Base-by-base conservation (phyloP, 2,888 invertebrate genomes). In the Euzophera pinguis region DNA sequence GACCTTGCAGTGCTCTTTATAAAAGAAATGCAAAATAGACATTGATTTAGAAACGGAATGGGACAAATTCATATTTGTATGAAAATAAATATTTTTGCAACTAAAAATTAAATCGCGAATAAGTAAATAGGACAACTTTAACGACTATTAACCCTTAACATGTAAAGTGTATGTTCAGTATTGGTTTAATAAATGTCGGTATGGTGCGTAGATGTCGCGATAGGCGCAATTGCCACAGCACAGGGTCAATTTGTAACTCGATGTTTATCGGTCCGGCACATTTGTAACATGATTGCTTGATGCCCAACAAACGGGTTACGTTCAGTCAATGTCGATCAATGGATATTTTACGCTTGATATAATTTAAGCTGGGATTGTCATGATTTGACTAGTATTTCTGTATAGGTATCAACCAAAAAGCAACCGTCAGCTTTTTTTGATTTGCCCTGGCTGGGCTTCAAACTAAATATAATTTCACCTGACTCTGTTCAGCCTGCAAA, bases 161-260 rank as follows among this genome's bases (percentile, higher is more conserved):
- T 57, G 55, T 48, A 55, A 55, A 58, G 61, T 60, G 52, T 53
- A 63, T 32, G 16, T 41, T 45, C 32, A 10, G 32, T 32, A 50
- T 39, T 14, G 71, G 76, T 81, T 82, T 77, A 78, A 81, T 81
- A 78, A 78, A 80, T 78, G 79, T 78, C 78, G 75, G 74, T 78
- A 75, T 66, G 66, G 67, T 59, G 65, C 63, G 71, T 75, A 72
- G 78, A 81, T 80, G 70, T 71, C 64, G 68, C 72, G 78, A 79
- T 81, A 81, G 71, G 69, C 62, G 57, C 59, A 63, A 57, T 56
- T 59, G 59, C 54, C 58, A 56, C 58, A 63, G 62, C 57, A 55
- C 58, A 43, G 71, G 78, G 82, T 83, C 84, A 85, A 85, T 85
- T 85, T 84, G 84, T 81, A 73, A 77, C 78, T 64, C 63, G 71